These are phyloP conservation scores for Syndactyla subalaris DNA, from an alignment of 2,797 vertebrate species.

Conservation along the genomic window DNA sequence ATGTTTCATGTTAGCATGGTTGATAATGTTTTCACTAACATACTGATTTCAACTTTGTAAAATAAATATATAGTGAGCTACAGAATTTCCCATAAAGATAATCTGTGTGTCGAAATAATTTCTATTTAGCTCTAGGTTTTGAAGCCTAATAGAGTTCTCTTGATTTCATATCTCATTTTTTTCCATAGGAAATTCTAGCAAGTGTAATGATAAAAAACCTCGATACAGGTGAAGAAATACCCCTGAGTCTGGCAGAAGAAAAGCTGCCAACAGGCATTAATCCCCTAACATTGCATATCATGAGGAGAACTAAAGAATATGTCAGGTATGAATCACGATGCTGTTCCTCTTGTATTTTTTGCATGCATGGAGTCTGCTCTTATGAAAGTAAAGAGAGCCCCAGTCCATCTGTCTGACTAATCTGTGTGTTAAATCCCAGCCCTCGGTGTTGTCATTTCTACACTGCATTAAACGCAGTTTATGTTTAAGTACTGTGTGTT, in stretches of 20 bases:
- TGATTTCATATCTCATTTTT: conserved; percentile 5
- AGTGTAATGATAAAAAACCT: conserved; percentile 99
- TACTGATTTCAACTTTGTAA: not conserved
- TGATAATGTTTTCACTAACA: not conserved
- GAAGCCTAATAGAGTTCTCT: not conserved
- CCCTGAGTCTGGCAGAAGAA: conserved; percentile 95
- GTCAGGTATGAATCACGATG: conserved; percentile 85
- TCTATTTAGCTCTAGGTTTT: not conserved
- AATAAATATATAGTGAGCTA: not conserved
- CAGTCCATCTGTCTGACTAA: not conserved
- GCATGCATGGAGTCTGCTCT: not conserved
- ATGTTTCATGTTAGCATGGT: not conserved
- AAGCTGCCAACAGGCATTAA: conserved; percentile 97
- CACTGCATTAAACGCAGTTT: not conserved
- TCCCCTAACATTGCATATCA: conserved; percentile 96
- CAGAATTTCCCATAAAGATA: not conserved
- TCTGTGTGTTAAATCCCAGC: not conserved
- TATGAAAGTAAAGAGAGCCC: not conserved
- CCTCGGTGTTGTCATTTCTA: not conserved
- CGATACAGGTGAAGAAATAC: conserved; percentile 98
- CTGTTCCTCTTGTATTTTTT: not conserved
- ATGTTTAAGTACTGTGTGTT: not conserved
- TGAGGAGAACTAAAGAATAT: conserved; percentile 98
- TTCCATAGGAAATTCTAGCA: conserved; percentile 93
- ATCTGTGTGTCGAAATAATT: not conserved